phyloP scores from a whole-genome alignment of 2,797 vertebrate species.

The Propithecus deckenii region DNA sequence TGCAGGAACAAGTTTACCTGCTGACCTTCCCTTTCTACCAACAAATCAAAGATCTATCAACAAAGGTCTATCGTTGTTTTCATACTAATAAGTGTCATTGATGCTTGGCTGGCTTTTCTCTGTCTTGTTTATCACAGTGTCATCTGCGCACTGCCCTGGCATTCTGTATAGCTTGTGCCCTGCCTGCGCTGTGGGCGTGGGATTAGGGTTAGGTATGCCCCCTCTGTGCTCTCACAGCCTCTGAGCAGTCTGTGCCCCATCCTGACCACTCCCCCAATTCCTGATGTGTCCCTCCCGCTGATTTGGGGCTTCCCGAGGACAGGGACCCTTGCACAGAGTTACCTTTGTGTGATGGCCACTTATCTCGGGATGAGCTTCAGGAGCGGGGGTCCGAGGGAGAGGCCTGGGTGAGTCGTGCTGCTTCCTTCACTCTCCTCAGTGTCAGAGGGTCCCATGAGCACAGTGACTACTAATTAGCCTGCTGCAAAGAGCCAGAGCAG shows the following conservation, averaged over 20 bases:
- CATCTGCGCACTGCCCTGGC: neutral
- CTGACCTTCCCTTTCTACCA: neutral
- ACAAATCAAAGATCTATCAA: neutral
- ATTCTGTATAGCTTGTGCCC: neutral
- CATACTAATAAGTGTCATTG: neutral
- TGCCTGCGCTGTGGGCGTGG: neutral
- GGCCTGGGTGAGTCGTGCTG: neutral
- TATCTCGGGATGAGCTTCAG: neutral
- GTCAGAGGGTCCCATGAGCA: neutral
- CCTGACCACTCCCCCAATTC: neutral
- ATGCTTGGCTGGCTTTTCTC: neutral
- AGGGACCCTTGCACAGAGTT: neutral
- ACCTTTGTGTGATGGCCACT: neutral
- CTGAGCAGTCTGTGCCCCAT: neutral
- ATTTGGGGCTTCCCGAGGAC: neutral
- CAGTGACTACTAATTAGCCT: neutral
- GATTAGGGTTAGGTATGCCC: neutral
- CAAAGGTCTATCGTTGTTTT: neutral
- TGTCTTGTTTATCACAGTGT: neutral
- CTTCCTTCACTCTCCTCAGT: too few species aligned
- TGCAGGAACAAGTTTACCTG: neutral
- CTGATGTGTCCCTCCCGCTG: neutral
- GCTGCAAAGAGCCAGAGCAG: neutral
- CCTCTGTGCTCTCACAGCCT: neutral
- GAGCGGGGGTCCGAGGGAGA: neutral